Evolutionary conservation across 2,113 vertebrate genomes (phyloP).

Genomic region (Pandion haliaetus): DNA sequence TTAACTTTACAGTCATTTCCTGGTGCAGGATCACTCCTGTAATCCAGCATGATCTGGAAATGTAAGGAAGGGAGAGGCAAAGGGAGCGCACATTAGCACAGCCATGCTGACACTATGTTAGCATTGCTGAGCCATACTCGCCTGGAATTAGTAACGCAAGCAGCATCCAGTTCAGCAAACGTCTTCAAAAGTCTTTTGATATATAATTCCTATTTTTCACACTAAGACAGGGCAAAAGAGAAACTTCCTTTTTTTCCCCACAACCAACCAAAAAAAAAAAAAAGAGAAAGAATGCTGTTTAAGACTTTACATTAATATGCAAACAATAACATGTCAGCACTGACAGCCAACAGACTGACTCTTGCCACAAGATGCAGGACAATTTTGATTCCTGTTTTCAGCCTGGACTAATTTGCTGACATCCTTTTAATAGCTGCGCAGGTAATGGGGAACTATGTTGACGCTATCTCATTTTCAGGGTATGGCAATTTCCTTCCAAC

Average conservation of each 20-base stretch:
- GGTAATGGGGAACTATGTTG: fast-evolving
- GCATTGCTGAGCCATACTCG: neutral
- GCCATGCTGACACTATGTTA: fast-evolving
- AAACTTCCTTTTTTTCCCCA: neutral
- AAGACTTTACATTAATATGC: fast-evolving
- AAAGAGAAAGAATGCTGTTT: neutral
- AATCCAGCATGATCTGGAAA: neutral
- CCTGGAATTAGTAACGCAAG: neutral
- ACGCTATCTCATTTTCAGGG: neutral
- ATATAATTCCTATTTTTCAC: neutral
- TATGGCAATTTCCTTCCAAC: neutral
- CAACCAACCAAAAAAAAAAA: neutral
- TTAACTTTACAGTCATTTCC: neutral
- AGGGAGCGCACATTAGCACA: neutral
- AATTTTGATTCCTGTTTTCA: neutral
- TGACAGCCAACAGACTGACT: neutral
- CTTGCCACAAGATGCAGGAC: neutral
- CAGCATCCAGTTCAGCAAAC: neutral
- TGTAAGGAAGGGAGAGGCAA: neutral
- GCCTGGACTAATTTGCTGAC: neutral
- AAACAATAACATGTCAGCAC: fast-evolving
- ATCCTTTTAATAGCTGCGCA: neutral
- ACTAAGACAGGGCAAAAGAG: neutral
- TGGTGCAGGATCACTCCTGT: neutral
- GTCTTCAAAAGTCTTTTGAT: neutral